Evolutionary conservation across 2,888 invertebrate genomes (phyloP).

Genomic region (Thyatira batis): DNA sequence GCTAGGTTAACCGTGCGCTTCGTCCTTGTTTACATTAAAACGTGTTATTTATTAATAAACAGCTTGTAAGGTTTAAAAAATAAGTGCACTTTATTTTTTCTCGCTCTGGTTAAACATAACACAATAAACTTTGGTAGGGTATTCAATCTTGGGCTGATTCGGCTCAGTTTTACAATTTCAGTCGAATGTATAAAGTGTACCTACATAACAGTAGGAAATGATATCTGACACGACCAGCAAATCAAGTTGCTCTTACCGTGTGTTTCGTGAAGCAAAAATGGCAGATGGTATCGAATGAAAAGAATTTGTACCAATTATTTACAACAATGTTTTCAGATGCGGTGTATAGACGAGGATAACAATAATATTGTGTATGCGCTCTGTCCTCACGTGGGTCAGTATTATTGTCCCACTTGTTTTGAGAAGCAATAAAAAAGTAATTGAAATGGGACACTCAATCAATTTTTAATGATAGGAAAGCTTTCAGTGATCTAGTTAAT

Average conservation of each 20-base stretch:
- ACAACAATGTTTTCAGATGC: conserved; percentile 28
- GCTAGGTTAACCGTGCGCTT: conserved; percentile 14
- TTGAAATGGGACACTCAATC: neutral
- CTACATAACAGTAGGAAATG: too few species aligned
- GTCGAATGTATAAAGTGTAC: too few species aligned
- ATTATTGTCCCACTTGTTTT: neutral
- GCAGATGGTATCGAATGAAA: conserved; percentile 56
- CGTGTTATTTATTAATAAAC: neutral
- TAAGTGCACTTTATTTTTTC: too few species aligned
- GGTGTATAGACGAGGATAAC: neutral
- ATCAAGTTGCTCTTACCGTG: conserved; percentile 40
- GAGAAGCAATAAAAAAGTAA: neutral
- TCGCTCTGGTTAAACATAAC: too few species aligned
- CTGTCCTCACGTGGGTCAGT: neutral
- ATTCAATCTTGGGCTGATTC: too few species aligned
- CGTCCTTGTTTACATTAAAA: conserved; percentile 8
- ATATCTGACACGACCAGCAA: conserved; percentile 26
- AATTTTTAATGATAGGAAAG: neutral
- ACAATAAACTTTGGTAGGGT: too few species aligned
- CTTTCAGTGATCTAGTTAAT: neutral
- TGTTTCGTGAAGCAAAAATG: conserved; percentile 47
- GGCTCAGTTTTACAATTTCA: too few species aligned
- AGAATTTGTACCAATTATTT: conserved; percentile 51
- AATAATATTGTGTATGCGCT: neutral
- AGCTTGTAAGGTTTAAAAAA: neutral